phyloP scores from a whole-genome alignment of 2,113 vertebrate species.

The Agapornis roseicollis region DNA sequence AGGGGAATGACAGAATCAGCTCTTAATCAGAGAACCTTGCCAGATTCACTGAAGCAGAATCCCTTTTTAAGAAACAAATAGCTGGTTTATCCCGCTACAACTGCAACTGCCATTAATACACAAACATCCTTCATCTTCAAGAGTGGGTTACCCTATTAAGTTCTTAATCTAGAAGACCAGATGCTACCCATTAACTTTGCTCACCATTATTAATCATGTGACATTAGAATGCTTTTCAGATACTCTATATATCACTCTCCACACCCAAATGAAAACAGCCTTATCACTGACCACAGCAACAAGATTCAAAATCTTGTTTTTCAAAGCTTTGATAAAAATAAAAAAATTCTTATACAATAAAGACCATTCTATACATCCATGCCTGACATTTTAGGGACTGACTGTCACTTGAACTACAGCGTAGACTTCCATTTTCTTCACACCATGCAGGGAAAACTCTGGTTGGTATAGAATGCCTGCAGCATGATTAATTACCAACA shows the following conservation, averaged over 20 bases:
- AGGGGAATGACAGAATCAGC: not conserved
- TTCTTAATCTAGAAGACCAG: not conserved
- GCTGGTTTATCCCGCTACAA: not conserved
- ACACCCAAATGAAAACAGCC: not conserved
- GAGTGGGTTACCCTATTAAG: not conserved
- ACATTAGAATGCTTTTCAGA: not conserved
- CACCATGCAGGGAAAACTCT: not conserved
- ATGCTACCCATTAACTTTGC: not conserved
- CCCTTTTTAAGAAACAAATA: not conserved
- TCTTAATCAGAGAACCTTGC: not conserved
- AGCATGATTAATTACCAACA: not conserved
- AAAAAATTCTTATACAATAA: not conserved
- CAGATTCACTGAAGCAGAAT: not conserved
- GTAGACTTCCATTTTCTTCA: not conserved
- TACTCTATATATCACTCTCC: not conserved
- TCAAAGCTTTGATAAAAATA: not conserved
- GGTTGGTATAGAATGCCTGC: not conserved
- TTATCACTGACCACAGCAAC: not conserved
- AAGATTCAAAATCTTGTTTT: not conserved
- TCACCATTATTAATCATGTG: not conserved
- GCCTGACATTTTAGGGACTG: not conserved
- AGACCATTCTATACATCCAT: not conserved
- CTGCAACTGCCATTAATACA: not conserved
- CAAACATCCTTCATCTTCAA: not conserved
- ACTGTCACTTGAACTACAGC: not conserved